Evolutionary conservation across 1,140 invertebrate genomes (phyloP), one percentile per base, ranked within the genome.

Genomic region (Tetragnatha versicolor): DNA sequence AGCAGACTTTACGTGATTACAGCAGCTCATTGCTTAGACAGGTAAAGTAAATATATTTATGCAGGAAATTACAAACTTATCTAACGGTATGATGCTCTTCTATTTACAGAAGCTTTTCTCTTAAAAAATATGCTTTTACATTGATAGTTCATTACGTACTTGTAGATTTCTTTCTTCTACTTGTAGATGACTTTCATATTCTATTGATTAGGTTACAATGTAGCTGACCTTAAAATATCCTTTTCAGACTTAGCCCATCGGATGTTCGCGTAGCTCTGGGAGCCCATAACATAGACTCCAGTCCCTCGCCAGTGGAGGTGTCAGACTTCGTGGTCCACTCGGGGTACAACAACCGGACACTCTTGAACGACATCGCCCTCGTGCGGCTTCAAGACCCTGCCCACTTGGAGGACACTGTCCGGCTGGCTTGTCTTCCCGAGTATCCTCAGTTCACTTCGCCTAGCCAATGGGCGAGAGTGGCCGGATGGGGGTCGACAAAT

Each of bases 321-420:
- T 39, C 33, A 3, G 12, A 58, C 2, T 60, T 73, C 53, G 45
- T 73, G 22, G 9, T 73, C 14, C 69, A 73, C 10, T 53, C 69
- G 2, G 73, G 80, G n/a, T 83, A 84, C 20, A 80, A 82, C 73
- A 83, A 82, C 42, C 61, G 73, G 31, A 82, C 81, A 0, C 82
- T 82, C 42, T 66, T 81, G 27, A 82, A 83, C 45, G 82, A 83
- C 78, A 83, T 82, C 83, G 94, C 94, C 39, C 85, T 97, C 55
- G 91, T 96, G 90, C 94, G 94, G 84, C 88, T 97, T 63, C 90
- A 90, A 4, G 89, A 90, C 81, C 88, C 93, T 22, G 91, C 92
- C 0, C 81, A 80, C 29, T 55, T 79, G 3, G 80, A 33, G n/a
- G 80, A 81, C 27, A 82, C 66, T 49, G 79, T 84, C 27, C 31